Base-by-base conservation (phyloP, 1,140 invertebrate species). In the Drosophila willistoni region DNA sequence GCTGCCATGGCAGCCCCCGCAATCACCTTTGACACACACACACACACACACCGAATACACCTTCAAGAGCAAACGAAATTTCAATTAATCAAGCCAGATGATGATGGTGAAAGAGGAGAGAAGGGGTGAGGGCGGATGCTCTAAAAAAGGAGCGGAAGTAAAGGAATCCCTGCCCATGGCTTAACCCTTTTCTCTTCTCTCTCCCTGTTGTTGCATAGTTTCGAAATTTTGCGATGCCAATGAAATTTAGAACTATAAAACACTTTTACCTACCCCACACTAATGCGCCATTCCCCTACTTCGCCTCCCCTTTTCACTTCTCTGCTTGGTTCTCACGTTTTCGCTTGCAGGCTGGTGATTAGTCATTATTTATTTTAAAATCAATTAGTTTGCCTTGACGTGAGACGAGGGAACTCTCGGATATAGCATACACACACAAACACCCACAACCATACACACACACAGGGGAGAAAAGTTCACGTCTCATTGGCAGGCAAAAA, bases 351-450 rank as follows among this genome's bases (percentile, higher is more conserved):
- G 19, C 68, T 60, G 84, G 84, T 84, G 84, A 87, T 87, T 87
- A 87, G 84, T 87, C 84, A 87, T 89, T 89, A 89, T 89, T 87
- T 87, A 87, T 87, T 87, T 87, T 87, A 78, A 78, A 87, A 87
- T 87, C 84, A 87, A 87, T 87, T 87, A 87, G 80, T 83, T 87
- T 80, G 68, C 80, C 77, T 87, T 79, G 79, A 76, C 70, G 68
- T 73, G 57, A 71, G 55, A 71, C 44, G n/a, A 41, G 57, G 39
- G 36, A 63, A 63, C 36, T 73, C 13, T 5, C n/a, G 44, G 42
- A 34, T 29, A n/a, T 56, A 1, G 17, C 12, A 19, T 10, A n/a
- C 29, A 65, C 17, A 51, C 7, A 51, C 19, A 51, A 1, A 44
- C 42, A 44, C 42, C 13, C 13, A 44, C 22, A 25, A 25, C 3